Base-by-base conservation (phyloP, 2,797 vertebrate genomes). In the Epinephelus coioides region DNA sequence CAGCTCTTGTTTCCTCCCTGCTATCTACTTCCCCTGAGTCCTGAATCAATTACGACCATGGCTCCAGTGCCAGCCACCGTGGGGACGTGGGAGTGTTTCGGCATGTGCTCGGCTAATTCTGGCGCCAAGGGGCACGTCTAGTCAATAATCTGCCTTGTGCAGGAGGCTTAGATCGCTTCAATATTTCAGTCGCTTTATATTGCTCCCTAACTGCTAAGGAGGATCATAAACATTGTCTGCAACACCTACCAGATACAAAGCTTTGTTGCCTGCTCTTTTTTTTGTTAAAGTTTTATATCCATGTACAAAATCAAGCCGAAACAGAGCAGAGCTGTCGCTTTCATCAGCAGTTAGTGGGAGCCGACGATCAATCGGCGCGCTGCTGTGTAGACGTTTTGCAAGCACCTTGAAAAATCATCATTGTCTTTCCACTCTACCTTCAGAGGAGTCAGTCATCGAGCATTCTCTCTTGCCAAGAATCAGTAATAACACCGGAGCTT, bases 41-140 rank as follows among this genome's bases (percentile, higher is more conserved):
- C 14, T 38, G 46, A 89, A 88, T 90, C 86, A 83, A 88, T 93
- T 89, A 83, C 76, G 47, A n/a, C 64, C 34, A 11, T 25, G 83
- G 78, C 82, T 66, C 68, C 55, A 19, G 67, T 79, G 62, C 71
- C 78, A 74, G 78, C 61, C 49, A 27, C 64, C 3, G 2, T 11
- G 30, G 59, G 69, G 71, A 64, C 34, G 38, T 55, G 27, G 51
- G 67, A 72, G 64, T 65, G 51, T 76, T 81, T 56, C n/a, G n/a
- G 77, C 76, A 66, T 57, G 49, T 19, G 21, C 57, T 65, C 21
- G 30, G 72, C 77, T 88, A 84, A 90, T 85, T 85, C 79, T 76
- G 81, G 83, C 47, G 23, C 82, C 84, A 55, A 60, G 66, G 79
- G 83, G 75, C 76, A 72, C 34, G 38, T 78, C 61, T 46, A 72